These are phyloP conservation scores for Pachyseris speciosa DNA, from an alignment of 64 coral and sea anemone genomes.

Conservation along the genomic window DNA sequence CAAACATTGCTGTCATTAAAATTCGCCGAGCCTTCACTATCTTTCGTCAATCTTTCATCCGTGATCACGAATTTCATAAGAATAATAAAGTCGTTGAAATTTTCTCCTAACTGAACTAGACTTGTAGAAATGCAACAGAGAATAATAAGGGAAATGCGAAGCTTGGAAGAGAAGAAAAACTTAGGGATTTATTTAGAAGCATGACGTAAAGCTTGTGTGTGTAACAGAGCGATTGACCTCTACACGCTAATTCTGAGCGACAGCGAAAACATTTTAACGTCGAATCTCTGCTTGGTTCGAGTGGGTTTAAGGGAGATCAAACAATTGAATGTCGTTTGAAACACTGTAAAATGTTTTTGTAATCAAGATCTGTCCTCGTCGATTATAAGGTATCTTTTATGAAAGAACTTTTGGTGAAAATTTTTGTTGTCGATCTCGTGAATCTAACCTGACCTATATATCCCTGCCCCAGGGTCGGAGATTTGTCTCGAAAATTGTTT, in stretches of 20 bases:
- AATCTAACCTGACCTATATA: neutral
- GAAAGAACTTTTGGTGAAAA: neutral
- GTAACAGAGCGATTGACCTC: neutral
- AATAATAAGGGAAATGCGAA: no score
- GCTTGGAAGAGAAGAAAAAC: neutral
- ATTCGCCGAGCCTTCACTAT: no score
- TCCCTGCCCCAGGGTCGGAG: neutral
- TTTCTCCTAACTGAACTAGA: no score
- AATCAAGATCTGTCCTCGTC: neutral
- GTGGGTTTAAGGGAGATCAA: neutral
- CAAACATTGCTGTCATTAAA: no score
- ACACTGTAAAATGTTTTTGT: neutral
- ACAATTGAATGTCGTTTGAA: neutral
- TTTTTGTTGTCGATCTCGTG: neutral
- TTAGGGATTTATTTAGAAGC: neutral
- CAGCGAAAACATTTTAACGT: neutral
- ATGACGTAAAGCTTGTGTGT: neutral
- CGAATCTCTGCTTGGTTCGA: neutral
- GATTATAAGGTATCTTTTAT: neutral
- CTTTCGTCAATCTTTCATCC: no score
- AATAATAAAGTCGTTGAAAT: neutral
- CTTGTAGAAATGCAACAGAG: no score
- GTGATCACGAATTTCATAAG: neutral
- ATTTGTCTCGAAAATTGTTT: neutral
- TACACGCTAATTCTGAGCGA: neutral